These are phyloP conservation scores for Anoplophora glabripennis DNA, from an alignment of 1,140 invertebrate species.

Conservation along the genomic window DNA sequence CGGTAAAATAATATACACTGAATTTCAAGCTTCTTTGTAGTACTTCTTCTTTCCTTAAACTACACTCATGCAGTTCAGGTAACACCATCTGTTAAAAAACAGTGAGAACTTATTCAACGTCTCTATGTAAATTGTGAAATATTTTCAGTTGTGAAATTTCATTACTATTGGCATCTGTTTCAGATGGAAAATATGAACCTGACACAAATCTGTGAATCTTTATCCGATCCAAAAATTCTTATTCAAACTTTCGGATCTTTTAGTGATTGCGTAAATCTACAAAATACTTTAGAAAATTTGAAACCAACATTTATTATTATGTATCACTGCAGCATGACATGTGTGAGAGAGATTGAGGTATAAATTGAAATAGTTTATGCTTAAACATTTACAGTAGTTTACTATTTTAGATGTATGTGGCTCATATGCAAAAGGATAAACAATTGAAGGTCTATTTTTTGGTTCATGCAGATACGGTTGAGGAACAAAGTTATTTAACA, in stretches of 20 bases:
- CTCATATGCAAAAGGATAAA: slow-evolving; percentile 63
- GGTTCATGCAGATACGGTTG: slow-evolving; percentile 85
- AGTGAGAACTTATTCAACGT: no score
- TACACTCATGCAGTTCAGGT: no score
- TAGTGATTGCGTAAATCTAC: slow-evolving; percentile 66
- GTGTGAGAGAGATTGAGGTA: slow-evolving; percentile 86
- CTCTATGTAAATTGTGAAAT: no score
- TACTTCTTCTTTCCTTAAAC: no score
- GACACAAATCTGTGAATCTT: slow-evolving; percentile 52
- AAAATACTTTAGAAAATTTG: slow-evolving; percentile 62
- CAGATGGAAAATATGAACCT: slow-evolving; percentile 66
- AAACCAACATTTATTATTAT: slow-evolving; percentile 83
- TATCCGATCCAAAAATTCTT: slow-evolving; percentile 61
- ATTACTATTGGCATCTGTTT: slow-evolving; percentile 8
- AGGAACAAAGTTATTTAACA: slow-evolving; percentile 94
- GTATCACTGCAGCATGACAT: slow-evolving; percentile 85
- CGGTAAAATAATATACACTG: no score
- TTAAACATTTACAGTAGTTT: neutral
- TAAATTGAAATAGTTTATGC: neutral
- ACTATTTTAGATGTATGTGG: slow-evolving; percentile 55
- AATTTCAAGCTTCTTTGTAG: no score
- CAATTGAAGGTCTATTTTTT: slow-evolving; percentile 81
- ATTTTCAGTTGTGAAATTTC: no score
- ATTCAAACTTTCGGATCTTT: slow-evolving; percentile 75
- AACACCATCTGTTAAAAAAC: no score